phyloP scores from a whole-genome alignment of 1,140 invertebrate genomes.

The Drosophila yakuba region DNA sequence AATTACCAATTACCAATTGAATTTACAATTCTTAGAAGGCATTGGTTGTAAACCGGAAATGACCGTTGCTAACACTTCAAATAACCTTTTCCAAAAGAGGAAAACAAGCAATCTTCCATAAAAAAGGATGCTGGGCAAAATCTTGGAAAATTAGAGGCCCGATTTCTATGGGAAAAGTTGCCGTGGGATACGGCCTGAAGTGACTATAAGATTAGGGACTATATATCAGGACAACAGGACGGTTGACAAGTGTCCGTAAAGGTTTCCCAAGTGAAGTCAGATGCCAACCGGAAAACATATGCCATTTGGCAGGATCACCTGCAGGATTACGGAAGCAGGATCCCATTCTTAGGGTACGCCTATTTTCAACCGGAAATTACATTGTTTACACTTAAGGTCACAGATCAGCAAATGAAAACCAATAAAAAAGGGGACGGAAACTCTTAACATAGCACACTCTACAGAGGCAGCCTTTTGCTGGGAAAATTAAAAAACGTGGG shows the following conservation, averaged over 20 bases:
- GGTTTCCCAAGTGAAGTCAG: not conserved
- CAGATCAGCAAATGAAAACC: not conserved
- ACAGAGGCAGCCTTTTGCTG: not conserved
- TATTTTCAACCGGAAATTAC: constrained; percentile 26
- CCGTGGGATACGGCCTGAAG: constrained; percentile 50
- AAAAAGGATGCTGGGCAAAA: constrained; percentile 1
- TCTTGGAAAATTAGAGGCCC: not conserved
- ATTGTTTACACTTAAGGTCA: constrained; percentile 14
- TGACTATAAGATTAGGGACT: constrained; percentile 32
- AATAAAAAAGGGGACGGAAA: not conserved
- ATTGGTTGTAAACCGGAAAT: constrained; percentile 25
- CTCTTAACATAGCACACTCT: not conserved
- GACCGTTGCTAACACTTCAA: constrained; percentile 16
- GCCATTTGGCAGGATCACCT: not conserved
- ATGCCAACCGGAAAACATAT: not conserved
- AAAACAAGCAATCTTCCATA: not conserved
- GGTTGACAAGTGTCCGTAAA: not conserved
- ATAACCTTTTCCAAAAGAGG: constrained; percentile 7
- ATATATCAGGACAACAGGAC: constrained; percentile 40
- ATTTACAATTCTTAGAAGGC: constrained; percentile 1
- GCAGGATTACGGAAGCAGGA: constrained; percentile 14
- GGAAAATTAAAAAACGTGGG: constrained; percentile 25
- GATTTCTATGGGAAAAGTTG: not conserved
- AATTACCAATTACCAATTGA: not conserved
- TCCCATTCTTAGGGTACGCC: constrained; percentile 2